Percentiles rank a stretch among this genome's conserved stretches.
Evolutionary conservation across 2,888 invertebrate genomes (phyloP).

Genomic region (Macaria liturata): DNA sequence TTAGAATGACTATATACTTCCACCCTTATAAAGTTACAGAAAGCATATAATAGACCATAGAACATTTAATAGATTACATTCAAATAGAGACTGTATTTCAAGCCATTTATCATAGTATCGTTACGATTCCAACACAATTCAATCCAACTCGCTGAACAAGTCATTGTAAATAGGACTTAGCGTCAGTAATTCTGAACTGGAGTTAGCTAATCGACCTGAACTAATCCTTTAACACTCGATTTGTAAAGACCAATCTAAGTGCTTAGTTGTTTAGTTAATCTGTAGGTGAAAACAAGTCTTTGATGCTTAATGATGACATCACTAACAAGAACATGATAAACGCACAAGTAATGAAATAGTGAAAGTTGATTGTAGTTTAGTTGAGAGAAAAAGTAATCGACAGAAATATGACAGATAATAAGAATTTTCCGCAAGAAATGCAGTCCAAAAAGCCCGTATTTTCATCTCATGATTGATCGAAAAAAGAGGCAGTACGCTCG

Average conservation of each 20-base stretch:
- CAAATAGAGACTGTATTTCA: slow-evolving; percentile 11
- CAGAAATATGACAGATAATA: neutral
- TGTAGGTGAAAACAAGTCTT: slow-evolving; percentile 2
- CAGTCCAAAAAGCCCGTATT: slow-evolving; percentile 14
- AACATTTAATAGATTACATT: slow-evolving; percentile 8
- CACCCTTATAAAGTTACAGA: neutral
- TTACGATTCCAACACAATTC: slow-evolving; percentile 16
- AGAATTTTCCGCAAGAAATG: slow-evolving; percentile 6
- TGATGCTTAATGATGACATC: neutral
- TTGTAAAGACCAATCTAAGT: slow-evolving; percentile 13
- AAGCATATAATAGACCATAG: slow-evolving; percentile 3
- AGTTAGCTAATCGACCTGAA: slow-evolving; percentile 20
- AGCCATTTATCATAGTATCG: slow-evolving; percentile 19
- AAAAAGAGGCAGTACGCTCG: slow-evolving; percentile 43
- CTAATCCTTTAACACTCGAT: slow-evolving; percentile 18
- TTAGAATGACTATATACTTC: no score
- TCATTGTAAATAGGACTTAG: slow-evolving; percentile 10
- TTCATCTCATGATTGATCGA: slow-evolving; percentile 29
- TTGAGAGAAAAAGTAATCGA: neutral
- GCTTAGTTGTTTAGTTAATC: neutral
- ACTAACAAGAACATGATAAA: no score
- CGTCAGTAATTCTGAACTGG: slow-evolving; percentile 5
- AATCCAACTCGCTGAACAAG: slow-evolving; percentile 17
- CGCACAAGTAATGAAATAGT: no score
- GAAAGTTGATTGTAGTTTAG: slow-evolving; percentile 1